Evolutionary conservation across 2,113 vertebrate genomes (phyloP), one percentile per base, ranked within the genome.

Genomic region (Asarcornis scutulata): DNA sequence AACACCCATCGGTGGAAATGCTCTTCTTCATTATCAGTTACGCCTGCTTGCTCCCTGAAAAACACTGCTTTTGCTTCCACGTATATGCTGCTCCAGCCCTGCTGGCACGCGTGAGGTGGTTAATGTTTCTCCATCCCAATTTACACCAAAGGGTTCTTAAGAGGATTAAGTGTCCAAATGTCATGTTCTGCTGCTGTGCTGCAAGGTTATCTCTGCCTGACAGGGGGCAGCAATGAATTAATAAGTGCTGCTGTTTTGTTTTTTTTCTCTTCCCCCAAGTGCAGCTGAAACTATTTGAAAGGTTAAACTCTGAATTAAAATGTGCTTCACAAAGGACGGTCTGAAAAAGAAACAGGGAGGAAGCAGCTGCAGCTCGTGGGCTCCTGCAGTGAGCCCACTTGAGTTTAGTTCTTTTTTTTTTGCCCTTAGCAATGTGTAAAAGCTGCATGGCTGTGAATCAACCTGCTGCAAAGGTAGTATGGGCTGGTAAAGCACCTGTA

Each of bases 191-290:
- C 80, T 58, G 32, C 83, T 1, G 22, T 86, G 94, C 76, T 97
- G 97, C 95, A 96, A 83, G 90, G 71, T 95, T 95, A 80, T 94
- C 93, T 96, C 81, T 89, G 97, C 91, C 97, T 97, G 97, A 95
- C 40, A 96, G 97, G 95, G 96, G 97, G 96, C 97, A 97, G 97
- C 95, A 97, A 95, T 95, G 95, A 97, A 94, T 97, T 97, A 91
- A 11, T 84, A 96, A 96, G 88, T 83, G 72, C 71, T 84, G 88
- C 75, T 85, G 52, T 17, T 21, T 48, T 58, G 15, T 18, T 48
- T 58, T 93, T 93, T 29, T 52, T 63, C 82, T 83, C 77, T 56
- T 82, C 59, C 71, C 80, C 67, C 75, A 17, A 88, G 55, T 40
- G 59, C n/a, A 82, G 85, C 76, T 90, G 76, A 89, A 91, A 67